These are phyloP conservation scores for Lophotis ruficrista DNA, from an alignment of 2,113 vertebrate genomes.

Conservation along the genomic window DNA sequence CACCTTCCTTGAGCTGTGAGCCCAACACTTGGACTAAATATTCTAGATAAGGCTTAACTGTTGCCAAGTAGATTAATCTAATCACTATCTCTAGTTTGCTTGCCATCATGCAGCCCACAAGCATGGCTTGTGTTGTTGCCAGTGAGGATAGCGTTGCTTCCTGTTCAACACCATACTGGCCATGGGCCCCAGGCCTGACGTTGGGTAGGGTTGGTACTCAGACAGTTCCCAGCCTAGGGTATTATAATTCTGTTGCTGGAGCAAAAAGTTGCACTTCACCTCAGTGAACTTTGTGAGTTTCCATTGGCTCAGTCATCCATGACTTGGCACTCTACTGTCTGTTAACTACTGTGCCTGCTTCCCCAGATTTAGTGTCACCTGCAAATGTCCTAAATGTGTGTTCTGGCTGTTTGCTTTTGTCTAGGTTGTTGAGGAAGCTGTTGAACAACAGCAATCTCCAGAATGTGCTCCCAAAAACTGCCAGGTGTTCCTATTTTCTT, in stretches of 20 bases:
- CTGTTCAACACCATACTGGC: fast-evolving
- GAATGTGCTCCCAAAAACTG: not conserved
- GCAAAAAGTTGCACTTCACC: not conserved
- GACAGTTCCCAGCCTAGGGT: not conserved
- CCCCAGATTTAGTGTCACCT: not conserved
- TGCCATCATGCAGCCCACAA: not conserved
- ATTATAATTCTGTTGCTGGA: not conserved
- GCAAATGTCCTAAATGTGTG: not conserved
- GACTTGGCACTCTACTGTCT: not conserved
- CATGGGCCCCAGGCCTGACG: not conserved
- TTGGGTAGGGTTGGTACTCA: not conserved
- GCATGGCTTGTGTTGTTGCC: not conserved
- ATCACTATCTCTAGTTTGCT: not conserved
- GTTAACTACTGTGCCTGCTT: not conserved
- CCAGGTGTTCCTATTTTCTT: not conserved
- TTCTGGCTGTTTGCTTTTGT: not conserved
- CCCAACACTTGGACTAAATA: not conserved
- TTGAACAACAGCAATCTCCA: not conserved
- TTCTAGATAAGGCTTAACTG: not conserved
- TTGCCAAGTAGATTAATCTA: not conserved
- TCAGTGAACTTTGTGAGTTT: not conserved
- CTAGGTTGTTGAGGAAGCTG: not conserved
- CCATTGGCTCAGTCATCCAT: not conserved
- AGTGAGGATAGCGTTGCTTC: not conserved
- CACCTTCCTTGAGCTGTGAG: not conserved